A percentile compares a stretch with the other conserved stretches of the same genome.
Conservation (phyloP, 64 coral and sea anemone genomes). For the Montipora cactus region DNA sequence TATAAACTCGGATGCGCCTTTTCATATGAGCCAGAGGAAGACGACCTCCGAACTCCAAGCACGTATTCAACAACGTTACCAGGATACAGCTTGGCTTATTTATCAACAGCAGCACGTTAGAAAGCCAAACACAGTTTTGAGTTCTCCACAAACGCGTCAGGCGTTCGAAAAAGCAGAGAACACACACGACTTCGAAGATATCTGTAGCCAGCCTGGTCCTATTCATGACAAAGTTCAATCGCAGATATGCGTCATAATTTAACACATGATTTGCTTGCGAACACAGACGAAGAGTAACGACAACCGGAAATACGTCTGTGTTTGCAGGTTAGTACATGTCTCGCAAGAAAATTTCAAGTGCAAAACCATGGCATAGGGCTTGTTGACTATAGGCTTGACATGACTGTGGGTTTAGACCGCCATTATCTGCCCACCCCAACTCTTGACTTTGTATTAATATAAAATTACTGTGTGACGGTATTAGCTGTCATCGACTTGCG, state of each 20-base stretch:
- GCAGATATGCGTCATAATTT: slow-evolving; percentile 11
- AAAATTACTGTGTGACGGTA: no score
- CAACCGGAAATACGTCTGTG: no score
- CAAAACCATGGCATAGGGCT: no score
- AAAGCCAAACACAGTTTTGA: background rate
- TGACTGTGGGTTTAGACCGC: no score
- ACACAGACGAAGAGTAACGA: background rate
- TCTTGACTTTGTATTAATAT: no score
- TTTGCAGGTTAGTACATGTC: no score
- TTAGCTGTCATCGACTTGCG: no score
- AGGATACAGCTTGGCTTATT: slow-evolving; percentile 18
- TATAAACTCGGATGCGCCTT: background rate
- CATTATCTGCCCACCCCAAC: no score
- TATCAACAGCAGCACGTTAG: background rate
- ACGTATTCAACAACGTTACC: slow-evolving; percentile 36
- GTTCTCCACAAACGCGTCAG: background rate
- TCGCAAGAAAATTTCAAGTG: no score
- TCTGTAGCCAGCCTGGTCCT: background rate
- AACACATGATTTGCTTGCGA: background rate
- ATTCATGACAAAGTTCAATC: background rate
- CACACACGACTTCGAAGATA: background rate
- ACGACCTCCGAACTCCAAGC: slow-evolving; percentile 37
- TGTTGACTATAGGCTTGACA: no score
- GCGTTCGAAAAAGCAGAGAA: background rate
- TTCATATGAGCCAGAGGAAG: slow-evolving; percentile 16